These are phyloP conservation scores for Chelon labrosus DNA, from an alignment of 2,797 vertebrate species.

Conservation along the genomic window DNA sequence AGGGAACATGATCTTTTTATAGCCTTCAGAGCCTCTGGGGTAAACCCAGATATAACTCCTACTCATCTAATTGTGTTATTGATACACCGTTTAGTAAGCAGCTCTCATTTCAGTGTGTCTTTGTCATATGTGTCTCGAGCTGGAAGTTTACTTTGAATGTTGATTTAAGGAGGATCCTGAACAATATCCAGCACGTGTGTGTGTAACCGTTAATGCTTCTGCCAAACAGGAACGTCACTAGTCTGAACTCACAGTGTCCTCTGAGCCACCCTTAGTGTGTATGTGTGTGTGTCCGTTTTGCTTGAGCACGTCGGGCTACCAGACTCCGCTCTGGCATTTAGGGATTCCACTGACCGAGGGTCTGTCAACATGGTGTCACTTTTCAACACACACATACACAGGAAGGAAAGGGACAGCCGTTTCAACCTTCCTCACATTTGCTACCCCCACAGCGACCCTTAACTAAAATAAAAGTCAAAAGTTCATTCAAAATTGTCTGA, in stretches of 20 bases:
- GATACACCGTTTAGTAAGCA: conserved; percentile 45
- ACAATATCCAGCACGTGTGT: background rate
- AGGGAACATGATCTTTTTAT: conserved; percentile 74
- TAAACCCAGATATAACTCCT: conserved; percentile 68
- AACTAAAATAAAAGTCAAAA: too few species aligned
- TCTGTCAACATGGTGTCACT: conserved; percentile 78
- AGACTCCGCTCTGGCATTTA: conserved; percentile 66
- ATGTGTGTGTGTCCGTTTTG: conserved; percentile 35
- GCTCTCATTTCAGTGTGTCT: conserved; percentile 35
- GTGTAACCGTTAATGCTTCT: conserved; percentile 13
- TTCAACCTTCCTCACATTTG: conserved; percentile 33
- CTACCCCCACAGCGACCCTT: conserved; percentile 10
- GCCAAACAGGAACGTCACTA: conserved; percentile 6
- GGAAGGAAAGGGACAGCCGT: conserved; percentile 60
- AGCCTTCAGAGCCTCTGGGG: conserved; percentile 57
- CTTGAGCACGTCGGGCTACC: conserved; percentile 46
- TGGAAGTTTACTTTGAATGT: conserved; percentile 28
- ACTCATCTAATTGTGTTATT: conserved; percentile 66
- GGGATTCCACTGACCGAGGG: conserved; percentile 74
- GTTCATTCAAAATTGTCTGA: background rate
- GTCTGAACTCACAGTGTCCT: conserved; percentile 44
- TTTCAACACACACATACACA: conserved; percentile 72
- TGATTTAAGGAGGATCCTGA: conserved; percentile 22
- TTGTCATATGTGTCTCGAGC: conserved; percentile 23
- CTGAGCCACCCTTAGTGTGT: conserved; percentile 28